Evolutionary conservation across 2,113 vertebrate species (phyloP).

Genomic region (Caranx ignobilis): DNA sequence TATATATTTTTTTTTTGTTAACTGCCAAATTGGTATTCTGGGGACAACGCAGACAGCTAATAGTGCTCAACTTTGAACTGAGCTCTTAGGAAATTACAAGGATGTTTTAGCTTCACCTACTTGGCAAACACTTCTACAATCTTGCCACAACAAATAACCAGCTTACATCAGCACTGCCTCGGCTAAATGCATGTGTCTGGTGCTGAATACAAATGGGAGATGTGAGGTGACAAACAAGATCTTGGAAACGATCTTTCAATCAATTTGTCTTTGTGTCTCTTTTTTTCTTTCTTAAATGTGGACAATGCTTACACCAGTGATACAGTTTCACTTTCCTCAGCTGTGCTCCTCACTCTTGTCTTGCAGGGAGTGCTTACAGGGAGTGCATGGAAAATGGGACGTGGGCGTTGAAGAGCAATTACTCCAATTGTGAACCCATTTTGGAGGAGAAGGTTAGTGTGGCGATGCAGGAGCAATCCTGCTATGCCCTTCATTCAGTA

Average conservation of each 20-base stretch:
- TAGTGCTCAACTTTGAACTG: constrained; percentile 51
- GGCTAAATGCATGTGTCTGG: background rate
- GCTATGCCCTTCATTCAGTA: background rate
- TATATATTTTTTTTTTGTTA: constrained; percentile 6
- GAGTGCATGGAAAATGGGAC: constrained; percentile 96
- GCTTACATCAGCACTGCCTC: background rate
- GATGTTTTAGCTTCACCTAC: constrained; percentile 13
- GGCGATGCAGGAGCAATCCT: background rate
- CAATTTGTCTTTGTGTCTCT: background rate
- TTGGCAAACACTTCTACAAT: constrained; percentile 21
- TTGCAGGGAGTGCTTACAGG: constrained; percentile 92
- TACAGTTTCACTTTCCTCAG: background rate
- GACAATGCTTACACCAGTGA: background rate
- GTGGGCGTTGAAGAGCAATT: constrained; percentile 95
- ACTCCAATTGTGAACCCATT: constrained; percentile 96
- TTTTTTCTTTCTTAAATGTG: background rate
- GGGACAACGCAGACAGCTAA: constrained; percentile 8
- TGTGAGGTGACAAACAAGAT: background rate
- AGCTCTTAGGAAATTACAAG: constrained; percentile 33
- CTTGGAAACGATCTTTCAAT: background rate
- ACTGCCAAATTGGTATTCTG: constrained; percentile 52
- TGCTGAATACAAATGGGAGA: background rate
- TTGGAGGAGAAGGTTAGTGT: constrained; percentile 92
- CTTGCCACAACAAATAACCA: constrained; percentile 13
- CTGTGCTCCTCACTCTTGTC: background rate